Percentiles rank a stretch among this genome's conserved stretches.
Evolutionary conservation across 1,140 invertebrate species (phyloP).

Genomic region (Sesamia nonagrioides): DNA sequence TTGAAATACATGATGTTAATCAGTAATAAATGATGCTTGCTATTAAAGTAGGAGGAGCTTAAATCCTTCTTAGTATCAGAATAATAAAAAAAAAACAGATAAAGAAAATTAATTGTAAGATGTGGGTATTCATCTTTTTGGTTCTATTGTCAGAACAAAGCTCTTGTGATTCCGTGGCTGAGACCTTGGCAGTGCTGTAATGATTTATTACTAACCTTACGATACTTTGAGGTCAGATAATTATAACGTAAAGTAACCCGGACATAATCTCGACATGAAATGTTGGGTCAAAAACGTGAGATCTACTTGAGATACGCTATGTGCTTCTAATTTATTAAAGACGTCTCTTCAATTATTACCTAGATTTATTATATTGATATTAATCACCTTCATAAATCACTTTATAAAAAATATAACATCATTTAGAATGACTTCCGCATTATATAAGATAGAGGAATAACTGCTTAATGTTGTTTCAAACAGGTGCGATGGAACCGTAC

Average conservation of each 20-base stretch:
- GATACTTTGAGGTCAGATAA: slow-evolving; percentile 67
- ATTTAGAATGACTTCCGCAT: slow-evolving; percentile 1
- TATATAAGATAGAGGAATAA: not conserved
- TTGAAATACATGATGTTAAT: slow-evolving; percentile 22
- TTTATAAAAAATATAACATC: not conserved
- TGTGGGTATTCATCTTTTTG: slow-evolving; percentile 27
- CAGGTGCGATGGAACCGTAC: too few relatives aligned
- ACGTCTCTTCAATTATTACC: slow-evolving; percentile 3
- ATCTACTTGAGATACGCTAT: slow-evolving; percentile 51
- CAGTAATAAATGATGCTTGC: slow-evolving; percentile 6
- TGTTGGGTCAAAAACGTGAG: slow-evolving; percentile 63
- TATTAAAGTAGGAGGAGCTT: slow-evolving; percentile 12
- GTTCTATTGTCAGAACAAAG: slow-evolving; percentile 48
- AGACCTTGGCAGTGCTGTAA: slow-evolving; percentile 58
- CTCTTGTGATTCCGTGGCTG: slow-evolving; percentile 29
- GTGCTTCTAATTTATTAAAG: not conserved
- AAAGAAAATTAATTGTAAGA: slow-evolving; percentile 26
- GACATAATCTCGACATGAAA: slow-evolving; percentile 62
- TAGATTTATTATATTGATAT: not conserved
- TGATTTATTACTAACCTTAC: slow-evolving; percentile 72
- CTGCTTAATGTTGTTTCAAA: not conserved
- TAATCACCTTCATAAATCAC: not conserved
- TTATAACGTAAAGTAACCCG: slow-evolving; percentile 69
- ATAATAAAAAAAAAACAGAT: slow-evolving; percentile 24
- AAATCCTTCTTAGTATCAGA: slow-evolving; percentile 2